Percentiles rank a stretch among this genome's conserved stretches.
These are phyloP conservation scores for Hycleus cichorii DNA, from an alignment of 1,140 invertebrate species.

Conservation along the genomic window DNA sequence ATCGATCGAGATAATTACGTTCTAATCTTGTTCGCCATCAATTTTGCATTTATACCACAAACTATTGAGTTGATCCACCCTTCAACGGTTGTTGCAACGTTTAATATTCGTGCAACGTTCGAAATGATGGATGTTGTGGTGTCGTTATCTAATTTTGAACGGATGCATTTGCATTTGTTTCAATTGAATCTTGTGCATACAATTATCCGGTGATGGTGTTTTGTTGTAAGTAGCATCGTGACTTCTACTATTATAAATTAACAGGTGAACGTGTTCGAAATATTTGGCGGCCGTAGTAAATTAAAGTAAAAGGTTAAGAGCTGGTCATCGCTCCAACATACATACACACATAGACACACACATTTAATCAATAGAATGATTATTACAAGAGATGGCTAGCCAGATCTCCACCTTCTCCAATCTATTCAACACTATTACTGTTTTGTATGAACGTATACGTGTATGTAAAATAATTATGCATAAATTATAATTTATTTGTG, in stretches of 20 bases:
- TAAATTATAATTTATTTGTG: slow-evolving; percentile 14
- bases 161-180: no score
- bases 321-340: slow-evolving; percentile 9
- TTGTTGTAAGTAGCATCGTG: slow-evolving; percentile 13
- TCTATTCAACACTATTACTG: no score
- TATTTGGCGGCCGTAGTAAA: slow-evolving; percentile 8
- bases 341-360: neutral
- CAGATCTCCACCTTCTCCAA: no score
- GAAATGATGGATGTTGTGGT: no score
- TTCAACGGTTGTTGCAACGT: no score
- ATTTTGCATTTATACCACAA: no score
- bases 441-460: no score
- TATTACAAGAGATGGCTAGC: neutral
- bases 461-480: slow-evolving; percentile 12
- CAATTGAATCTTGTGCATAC: neutral
- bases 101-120: no score
- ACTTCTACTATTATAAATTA: slow-evolving; percentile 11
- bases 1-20: no score
- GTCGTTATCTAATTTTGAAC: no score
- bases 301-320: slow-evolving; percentile 15
- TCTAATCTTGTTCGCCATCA: no score
- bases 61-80: no score
- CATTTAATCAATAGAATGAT: slow-evolving; percentile 10
- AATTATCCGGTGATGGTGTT: slow-evolving; percentile 7
- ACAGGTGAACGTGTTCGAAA: slow-evolving; percentile 10